Evolutionary conservation across 2,113 vertebrate genomes (phyloP).

Genomic region (Brachyhypopomus occidentalis): DNA sequence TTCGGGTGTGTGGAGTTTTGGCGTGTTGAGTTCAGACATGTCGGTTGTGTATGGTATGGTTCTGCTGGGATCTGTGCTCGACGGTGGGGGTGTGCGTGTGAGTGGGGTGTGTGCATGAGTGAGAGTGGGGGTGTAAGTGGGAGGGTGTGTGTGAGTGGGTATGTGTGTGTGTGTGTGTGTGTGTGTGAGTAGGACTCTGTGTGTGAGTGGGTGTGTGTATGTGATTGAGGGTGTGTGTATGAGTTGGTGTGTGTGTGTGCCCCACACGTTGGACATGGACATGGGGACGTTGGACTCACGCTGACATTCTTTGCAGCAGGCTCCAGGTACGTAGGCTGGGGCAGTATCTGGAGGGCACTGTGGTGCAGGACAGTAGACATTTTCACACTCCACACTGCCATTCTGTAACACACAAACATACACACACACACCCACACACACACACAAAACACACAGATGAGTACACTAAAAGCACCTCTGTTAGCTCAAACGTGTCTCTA

Average conservation of each 20-base stretch:
- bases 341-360: conserved; percentile 78
- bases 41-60: too few species aligned
- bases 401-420: conserved; percentile 73
- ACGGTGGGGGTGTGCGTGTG: too few species aligned
- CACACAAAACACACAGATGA: too few species aligned
- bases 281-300: conserved; percentile 70
- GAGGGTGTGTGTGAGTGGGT: background rate
- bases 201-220: background rate
- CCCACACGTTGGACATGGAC: too few species aligned
- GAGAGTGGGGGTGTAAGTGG: too few species aligned
- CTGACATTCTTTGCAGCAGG: conserved; percentile 87
- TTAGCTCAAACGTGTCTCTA: background rate
- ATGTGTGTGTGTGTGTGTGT: conserved; percentile 32
- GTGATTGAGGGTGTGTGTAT: background rate
- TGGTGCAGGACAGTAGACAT: conserved; percentile 73
- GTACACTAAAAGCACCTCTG: background rate
- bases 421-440: too few species aligned
- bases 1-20: too few species aligned
- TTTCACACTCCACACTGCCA: conserved; percentile 82
- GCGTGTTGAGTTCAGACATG: too few species aligned
- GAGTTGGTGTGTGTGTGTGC: background rate
- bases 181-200: too few species aligned
- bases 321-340: conserved; percentile 79
- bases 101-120: too few species aligned
- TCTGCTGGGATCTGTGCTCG: too few species aligned